Evolutionary conservation across 2,888 invertebrate genomes (phyloP), one percentile per base, ranked within the genome.

Genomic region (Acrocera orbiculus): DNA sequence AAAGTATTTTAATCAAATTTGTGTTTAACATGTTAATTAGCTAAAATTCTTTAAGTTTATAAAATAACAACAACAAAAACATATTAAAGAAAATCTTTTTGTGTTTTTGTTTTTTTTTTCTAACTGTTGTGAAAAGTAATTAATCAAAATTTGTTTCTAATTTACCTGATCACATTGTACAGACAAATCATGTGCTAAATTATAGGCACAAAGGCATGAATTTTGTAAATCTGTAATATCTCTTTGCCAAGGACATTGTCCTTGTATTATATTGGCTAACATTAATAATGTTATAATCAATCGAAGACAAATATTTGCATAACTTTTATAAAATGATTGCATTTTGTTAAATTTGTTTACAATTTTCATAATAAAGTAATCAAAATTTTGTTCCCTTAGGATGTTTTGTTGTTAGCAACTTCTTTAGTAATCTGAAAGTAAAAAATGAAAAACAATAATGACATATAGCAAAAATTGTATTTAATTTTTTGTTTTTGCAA

Each of bases 171-270:
- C 85, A 60, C 87, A 89, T 61, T 89, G 87, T 42, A 89, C 79
- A 20, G 85, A 85, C 10, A 89, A 65, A 54, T 86, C 85, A 46
- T 75, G 71, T 27, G 80, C 83, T 40, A 83, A 65, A 55, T 86
- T 87, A 57, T 78, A 77, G 40, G 86, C 85, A 61, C 90, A 90
- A 39, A 87, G 71, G 57, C 90, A 90, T 28, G 82, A 74, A 30
- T 79, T 70, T 51, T 83, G 82, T 39, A 90, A 68, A 38, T 77
- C 76, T 30, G 69, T 65, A 16, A 76, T 66, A 40, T 77, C 73
- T 38, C 70, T 67, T 47, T 78, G 77, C 86, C 87, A 87, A 2
- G 89, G 87, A 59, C 90, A 90, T 50, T 81, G 79, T 15, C 73
- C 75, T 31, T 59, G 55, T 14, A 63, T 50, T 40, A 33, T 32